Evolutionary conservation across 2,797 vertebrate species (phyloP).

Genomic region (Schizopygopsis malacanthus): DNA sequence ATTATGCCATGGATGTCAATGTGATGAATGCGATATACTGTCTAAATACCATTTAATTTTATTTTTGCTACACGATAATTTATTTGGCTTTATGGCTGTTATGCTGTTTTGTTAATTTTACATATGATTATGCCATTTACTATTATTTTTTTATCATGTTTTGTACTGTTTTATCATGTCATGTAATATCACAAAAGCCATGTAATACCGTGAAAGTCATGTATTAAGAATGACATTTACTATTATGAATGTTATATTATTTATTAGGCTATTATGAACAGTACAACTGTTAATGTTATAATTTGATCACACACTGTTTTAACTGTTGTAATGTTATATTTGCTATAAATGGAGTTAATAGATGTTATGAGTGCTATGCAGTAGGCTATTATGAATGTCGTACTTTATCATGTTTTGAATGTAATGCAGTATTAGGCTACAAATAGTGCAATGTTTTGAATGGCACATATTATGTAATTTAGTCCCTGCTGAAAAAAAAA

Average conservation of each 20-base stretch:
- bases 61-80: too few relatives aligned
- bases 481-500: not conserved
- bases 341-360: not conserved
- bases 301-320: not conserved
- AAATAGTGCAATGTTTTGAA: not conserved
- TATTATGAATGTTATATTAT: not conserved
- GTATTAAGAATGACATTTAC: not conserved
- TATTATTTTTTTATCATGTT: not conserved
- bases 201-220: not conserved
- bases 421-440: not conserved
- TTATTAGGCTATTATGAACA: too few relatives aligned
- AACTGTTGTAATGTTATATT: not conserved
- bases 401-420: too few relatives aligned
- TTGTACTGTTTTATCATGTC: not conserved
- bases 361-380: too few relatives aligned
- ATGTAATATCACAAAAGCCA: not conserved
- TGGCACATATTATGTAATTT: not conserved
- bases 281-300: not conserved
- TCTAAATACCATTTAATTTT: not conserved
- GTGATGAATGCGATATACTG: not conserved
- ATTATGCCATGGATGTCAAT: not conserved
- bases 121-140: not conserved
- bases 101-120: not conserved
- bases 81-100: not conserved
- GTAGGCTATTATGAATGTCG: not conserved